Evolutionary conservation across 2,797 vertebrate genomes (phyloP), one percentile per base, ranked within the genome.

Genomic region (Orestias chungarensis): DNA sequence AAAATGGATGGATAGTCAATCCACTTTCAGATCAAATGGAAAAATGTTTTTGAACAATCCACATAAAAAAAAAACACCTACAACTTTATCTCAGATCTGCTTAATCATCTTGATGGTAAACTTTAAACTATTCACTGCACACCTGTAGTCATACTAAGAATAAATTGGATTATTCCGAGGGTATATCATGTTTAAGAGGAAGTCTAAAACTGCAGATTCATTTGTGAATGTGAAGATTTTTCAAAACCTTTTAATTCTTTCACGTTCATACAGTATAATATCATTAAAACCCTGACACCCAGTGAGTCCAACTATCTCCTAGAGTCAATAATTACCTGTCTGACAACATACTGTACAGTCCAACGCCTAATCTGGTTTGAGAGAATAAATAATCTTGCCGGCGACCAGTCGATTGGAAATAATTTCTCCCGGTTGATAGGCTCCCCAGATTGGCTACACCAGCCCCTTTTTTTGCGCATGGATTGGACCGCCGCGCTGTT

Each of bases 401-500:
- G 86, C 42, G 66, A 85, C 67, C 52, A 88, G 79, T 87, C 73
- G 86, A n/a, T 79, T 89, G 86, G 86, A 90, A 90, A 86, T 83
- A 81, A 87, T 82, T 74, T 85, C 87, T 91, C 80, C 52, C 70
- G 85, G 87, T 89, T 93, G 90, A 93, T 92, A 91, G 90, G 92
- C 88, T 72, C 88, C 25, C 82, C 65, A 68, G 77, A 70, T 71
- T 12, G 47, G 33, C 49, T 3, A 54, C 83, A 89, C 81, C 89
- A 89, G 83, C 87, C 86, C 79, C 87, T 78, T 84, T 84, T 78
- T 84, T 84, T 81, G 88, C 69, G 67, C 90, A 76, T 83, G 87
- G 86, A 94, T 94, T 95, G 93, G 94, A 85, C 89, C 81, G 52
- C 71, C 86, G 71, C 81, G 82, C 72, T 68, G 76, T 78, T 74